Conservation (phyloP, 2,797 vertebrate genomes). For the Lepus oiostolus region DNA sequence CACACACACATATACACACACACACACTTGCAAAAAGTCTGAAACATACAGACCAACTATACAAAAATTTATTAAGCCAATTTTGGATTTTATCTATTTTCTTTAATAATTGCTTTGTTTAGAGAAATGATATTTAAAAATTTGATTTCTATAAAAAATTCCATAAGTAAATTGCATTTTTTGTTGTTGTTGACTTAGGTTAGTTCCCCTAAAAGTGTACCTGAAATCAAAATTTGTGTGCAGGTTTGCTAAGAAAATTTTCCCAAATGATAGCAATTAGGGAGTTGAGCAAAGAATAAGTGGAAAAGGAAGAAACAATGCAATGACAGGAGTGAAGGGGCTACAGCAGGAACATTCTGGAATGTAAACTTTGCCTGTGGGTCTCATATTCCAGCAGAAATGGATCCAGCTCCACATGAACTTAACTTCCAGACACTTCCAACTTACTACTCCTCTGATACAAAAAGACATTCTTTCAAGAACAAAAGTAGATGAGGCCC, state of each 20-base stretch:
- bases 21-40: not conserved
- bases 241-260: not conserved
- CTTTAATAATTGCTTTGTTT: not conserved
- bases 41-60: not conserved
- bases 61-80: not conserved
- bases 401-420: not conserved
- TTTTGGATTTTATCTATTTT: not conserved
- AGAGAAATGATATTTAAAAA: not conserved
- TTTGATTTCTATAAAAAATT: not conserved
- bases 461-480: not conserved
- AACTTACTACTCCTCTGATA: not conserved
- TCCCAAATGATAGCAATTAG: not conserved
- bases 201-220: not conserved
- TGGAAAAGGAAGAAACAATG: not conserved
- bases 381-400: not conserved
- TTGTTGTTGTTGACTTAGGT: not conserved
- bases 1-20: not conserved
- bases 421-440: not conserved
- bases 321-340: rapidly evolving
- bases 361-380: not conserved
- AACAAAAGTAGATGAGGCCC: not conserved
- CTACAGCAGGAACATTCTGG: too few species aligned
- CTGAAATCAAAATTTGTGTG: not conserved
- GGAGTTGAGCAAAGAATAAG: not conserved
- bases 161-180: not conserved